Evolutionary conservation across 1,140 invertebrate genomes (phyloP).

Genomic region (Drosophila baimaii): DNA sequence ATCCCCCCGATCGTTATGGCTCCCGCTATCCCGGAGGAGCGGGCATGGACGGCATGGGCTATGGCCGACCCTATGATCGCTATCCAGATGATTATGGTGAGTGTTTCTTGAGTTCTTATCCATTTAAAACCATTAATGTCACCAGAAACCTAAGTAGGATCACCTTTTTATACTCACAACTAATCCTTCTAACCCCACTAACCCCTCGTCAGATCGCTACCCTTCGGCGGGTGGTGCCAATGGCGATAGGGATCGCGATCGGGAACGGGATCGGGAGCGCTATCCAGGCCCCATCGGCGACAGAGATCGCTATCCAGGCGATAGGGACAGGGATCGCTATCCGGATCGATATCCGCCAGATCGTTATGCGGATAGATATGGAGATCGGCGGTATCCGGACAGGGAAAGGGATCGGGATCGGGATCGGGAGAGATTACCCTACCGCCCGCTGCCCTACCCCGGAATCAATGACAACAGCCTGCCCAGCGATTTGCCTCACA

Average conservation of each 20-base stretch:
- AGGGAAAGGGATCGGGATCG: conserved; percentile 60
- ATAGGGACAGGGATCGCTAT: conserved; percentile 74
- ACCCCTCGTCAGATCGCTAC: conserved; percentile 77
- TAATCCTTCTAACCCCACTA: conserved; percentile 60
- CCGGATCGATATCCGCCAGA: conserved; percentile 71
- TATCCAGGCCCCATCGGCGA: conserved; percentile 74
- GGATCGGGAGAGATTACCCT: conserved; percentile 66
- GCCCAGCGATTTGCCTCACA: conserved; percentile 75
- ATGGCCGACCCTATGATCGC: conserved; percentile 70
- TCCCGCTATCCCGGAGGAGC: conserved; percentile 63
- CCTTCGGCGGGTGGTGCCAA: conserved; percentile 74
- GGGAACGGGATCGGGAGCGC: conserved; percentile 72
- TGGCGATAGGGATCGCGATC: conserved; percentile 78
- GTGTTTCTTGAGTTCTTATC: not conserved
- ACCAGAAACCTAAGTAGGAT: not conserved
- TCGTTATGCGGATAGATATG: conserved; percentile 54
- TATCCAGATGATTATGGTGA: conserved; percentile 75
- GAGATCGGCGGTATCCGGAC: conserved; percentile 46
- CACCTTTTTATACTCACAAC: conserved; percentile 65
- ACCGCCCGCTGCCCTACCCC: conserved; percentile 82
- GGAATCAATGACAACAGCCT: conserved; percentile 74
- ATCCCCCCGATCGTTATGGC: conserved; percentile 58
- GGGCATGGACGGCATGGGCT: conserved; percentile 50
- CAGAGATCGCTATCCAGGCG: conserved; percentile 68
- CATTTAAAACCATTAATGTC: conserved; percentile 46